Evolutionary conservation across 2,888 invertebrate genomes (phyloP).

Genomic region (Prosapia bicincta): DNA sequence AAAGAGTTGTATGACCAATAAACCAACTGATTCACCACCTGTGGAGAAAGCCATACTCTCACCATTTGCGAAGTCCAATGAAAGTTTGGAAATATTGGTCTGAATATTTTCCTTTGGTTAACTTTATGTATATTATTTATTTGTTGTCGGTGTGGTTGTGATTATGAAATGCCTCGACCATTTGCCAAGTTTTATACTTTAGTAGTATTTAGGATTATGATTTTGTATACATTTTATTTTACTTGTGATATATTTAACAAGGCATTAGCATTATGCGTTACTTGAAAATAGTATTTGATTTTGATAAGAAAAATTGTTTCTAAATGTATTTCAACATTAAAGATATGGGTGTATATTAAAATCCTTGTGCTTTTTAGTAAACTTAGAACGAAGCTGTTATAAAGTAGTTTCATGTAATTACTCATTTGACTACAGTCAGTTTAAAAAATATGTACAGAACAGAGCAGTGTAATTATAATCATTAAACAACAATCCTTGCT

Average conservation of each 20-base stretch:
- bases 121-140: neutral
- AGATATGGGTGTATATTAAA: too few species aligned
- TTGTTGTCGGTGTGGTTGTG: neutral
- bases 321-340: too few species aligned
- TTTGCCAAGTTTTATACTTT: neutral
- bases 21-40: neutral
- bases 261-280: too few species aligned
- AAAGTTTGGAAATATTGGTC: slow-evolving; percentile 20
- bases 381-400: too few species aligned
- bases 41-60: slow-evolving; percentile 18
- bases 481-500: too few species aligned
- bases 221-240: neutral
- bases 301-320: too few species aligned
- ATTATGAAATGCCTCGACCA: neutral
- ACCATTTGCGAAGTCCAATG: slow-evolving; percentile 18
- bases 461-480: too few species aligned
- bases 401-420: too few species aligned
- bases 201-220: neutral
- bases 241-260: neutral
- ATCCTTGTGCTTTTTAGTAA: too few species aligned
- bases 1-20: neutral
- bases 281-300: neutral
- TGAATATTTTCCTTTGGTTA: neutral
- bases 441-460: too few species aligned
- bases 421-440: too few species aligned